Base-by-base conservation (phyloP, 1,140 invertebrate species). In the Drosophila simulans region DNA sequence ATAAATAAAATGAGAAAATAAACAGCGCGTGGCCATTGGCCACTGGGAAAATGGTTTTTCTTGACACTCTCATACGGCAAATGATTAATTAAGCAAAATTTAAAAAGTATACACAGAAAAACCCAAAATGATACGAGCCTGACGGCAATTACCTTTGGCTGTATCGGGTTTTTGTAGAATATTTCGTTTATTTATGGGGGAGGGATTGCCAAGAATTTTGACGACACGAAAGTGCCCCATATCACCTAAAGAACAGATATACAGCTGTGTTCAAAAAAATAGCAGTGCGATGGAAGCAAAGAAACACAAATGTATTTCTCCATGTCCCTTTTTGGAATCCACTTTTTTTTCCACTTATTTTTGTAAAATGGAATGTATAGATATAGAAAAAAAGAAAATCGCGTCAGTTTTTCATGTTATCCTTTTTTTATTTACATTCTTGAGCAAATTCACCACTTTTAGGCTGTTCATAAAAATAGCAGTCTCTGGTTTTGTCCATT, bases 61-160 rank as follows among this genome's bases (percentile, higher is more conserved):
- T 20, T 11, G 43, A 49, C 51, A 74, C 35, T 54, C 60, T 39
- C 55, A 53, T 13, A 17, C 42, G 51, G 43, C 35, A 45, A 76
- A 76, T 76, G 72, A 76, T 76, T 66, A 76, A 76, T 76, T 76
- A 76, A 48, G 37, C 45, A 15, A 76, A 75, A 52, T 75, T 42
- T 65, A 58, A n/a, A 27, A 34, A 55, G 8, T 25, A 48, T 25
- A 35, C 15, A 35, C 17, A 65, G 31, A 27, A 65, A 46, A 74
- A 71, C 11, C 42, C 37, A 22, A 72, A 57, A 37, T 52, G 39
- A 69, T 35, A 68, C 8, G 35, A 35, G 13, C 10, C 31, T 34
- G 17, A 54, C 53, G 59, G 53, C 66, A 72, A 77, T 73, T 73
- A 70, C 66, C 76, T 62, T 63, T 35, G 63, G 40, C 66, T 56